phyloP scores from a whole-genome alignment of 2,888 invertebrate species.

The Drosophila emarginata region DNA sequence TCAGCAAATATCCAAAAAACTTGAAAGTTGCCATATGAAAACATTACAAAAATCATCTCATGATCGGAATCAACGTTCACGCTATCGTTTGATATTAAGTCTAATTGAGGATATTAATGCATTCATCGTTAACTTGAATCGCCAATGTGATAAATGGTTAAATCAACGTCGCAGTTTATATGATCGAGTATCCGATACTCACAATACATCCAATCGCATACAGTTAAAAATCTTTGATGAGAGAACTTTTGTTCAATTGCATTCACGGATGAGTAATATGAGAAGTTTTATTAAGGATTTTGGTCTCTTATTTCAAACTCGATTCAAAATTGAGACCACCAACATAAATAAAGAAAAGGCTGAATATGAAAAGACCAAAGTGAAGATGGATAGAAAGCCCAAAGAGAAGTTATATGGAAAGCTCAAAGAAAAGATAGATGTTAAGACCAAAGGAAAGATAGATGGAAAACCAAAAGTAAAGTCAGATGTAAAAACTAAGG shows the following conservation, averaged over 20 bases:
- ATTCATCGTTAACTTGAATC: constrained; percentile 21
- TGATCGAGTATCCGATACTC: constrained; percentile 3
- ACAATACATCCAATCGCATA: constrained; percentile 22
- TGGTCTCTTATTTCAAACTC: constrained; percentile 30
- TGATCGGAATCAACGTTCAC: background rate
- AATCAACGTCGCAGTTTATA: constrained; percentile 20
- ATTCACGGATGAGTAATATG: constrained; percentile 24
- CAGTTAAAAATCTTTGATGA: constrained; percentile 46
- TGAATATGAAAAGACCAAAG: no score
- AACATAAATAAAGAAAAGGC: no score
- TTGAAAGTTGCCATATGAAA: constrained; percentile 14
- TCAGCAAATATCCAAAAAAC: constrained; percentile 12
- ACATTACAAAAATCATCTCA: background rate
- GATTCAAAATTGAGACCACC: background rate
- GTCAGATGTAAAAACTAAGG: background rate
- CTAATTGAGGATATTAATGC: constrained; percentile 37
- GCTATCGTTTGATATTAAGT: constrained; percentile 20
- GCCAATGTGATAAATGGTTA: constrained; percentile 11
- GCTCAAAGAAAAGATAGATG: background rate
- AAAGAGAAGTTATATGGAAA: background rate
- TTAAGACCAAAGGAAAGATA: background rate
- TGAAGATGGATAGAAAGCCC: background rate
- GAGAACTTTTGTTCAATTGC: constrained; percentile 36
- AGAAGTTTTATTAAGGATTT: constrained; percentile 17
- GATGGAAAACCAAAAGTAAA: background rate